These are phyloP conservation scores for Penaeus indicus DNA, from an alignment of 1,140 invertebrate species.

Conservation along the genomic window DNA sequence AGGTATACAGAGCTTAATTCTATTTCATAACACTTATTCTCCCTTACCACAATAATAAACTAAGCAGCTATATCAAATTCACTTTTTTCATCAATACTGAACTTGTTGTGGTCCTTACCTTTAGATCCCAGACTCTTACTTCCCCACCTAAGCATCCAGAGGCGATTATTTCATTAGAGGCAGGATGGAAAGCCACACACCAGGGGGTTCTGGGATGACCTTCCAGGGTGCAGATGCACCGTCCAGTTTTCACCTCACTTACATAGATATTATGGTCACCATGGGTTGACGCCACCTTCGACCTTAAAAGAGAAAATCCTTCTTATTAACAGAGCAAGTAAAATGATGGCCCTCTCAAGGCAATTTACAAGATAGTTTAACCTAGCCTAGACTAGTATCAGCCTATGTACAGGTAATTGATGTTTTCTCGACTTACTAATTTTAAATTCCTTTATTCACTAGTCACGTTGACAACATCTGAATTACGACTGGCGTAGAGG, in stretches of 20 bases:
- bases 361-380: neutral
- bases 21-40: too few species aligned
- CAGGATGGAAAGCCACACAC: constrained; percentile 92
- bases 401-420: too few species aligned
- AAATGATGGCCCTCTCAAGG: neutral
- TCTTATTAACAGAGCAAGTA: neutral
- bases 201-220: constrained; percentile 93
- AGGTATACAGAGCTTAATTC: too few species aligned
- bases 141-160: constrained; percentile 91
- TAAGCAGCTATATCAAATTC: neutral
- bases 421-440: too few species aligned
- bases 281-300: constrained; percentile 89
- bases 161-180: constrained; percentile 85
- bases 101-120: constrained; percentile 75
- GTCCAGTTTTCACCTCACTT: constrained; percentile 82
- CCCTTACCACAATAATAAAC: neutral
- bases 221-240: constrained; percentile 82
- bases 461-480: too few species aligned
- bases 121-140: constrained; percentile 92
- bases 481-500: too few species aligned
- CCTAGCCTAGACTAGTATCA: too few species aligned
- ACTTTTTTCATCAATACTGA: neutral
- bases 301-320: constrained; percentile 72
- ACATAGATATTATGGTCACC: constrained; percentile 94
- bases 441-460: too few species aligned